Base-by-base conservation (phyloP, 2,797 vertebrate genomes). In the Phoebastria nigripes region DNA sequence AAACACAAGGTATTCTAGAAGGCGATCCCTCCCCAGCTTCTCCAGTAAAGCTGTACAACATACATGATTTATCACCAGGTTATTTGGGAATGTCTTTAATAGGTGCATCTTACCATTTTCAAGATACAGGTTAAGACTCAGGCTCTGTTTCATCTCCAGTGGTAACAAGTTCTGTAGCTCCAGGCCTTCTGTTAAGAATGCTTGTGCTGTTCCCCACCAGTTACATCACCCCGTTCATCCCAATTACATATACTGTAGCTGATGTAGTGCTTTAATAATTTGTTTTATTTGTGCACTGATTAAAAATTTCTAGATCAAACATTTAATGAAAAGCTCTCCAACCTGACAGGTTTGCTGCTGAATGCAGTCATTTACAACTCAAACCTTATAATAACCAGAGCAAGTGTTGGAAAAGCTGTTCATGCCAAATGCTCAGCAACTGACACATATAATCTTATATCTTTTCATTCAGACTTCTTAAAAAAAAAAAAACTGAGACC, bases 251-350 rank as follows among this genome's bases (percentile, higher is more conserved):
- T 7, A 55, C 72, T 81, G 65, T 46, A 76, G 92, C 93, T 93
- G 95, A 97, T 93, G 93, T 91, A 96, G 90, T 93, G 84, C 72
- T 95, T 96, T 95, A 97, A 96, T 96, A 93, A 96, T 96, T 96
- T 96, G 89, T 91, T 97, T 96, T 97, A 96, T 95, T 96, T 96
- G 92, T 96, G 93, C 76, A 85, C 92, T 96, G 96, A 96, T 96
- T 97, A 93, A 96, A 96, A 96, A 92, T 65, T 95, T 96, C 82
- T 96, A 93, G 90, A 97, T 97, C 95, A 97, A 97, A 88, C 92
- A 93, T 95, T 95, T 94, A 97, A 96, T 93, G 93, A 96, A 97
- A 97, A 95, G 79, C 72, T 91, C 89, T 93, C 82, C 90, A 95
- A 33, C 79, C 92, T 82, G 92, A 92, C 95, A 79, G 91, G 89